phyloP scores from a whole-genome alignment of 2,797 vertebrate genomes.

The Acrossocheilus wenchowensis region DNA sequence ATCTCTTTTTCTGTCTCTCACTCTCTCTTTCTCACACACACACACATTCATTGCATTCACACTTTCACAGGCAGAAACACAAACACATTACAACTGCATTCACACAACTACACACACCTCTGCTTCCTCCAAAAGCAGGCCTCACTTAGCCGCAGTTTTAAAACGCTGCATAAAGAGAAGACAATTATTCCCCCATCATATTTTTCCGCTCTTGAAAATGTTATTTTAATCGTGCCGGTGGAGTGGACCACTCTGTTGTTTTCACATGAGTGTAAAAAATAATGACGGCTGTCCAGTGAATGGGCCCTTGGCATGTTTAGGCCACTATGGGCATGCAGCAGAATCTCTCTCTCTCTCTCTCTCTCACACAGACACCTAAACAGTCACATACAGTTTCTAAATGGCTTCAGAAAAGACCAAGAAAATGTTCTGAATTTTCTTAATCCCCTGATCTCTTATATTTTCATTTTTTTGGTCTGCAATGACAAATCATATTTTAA shows the following conservation, averaged over 20 bases:
- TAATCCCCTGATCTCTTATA: too few species aligned
- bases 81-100: conserved; percentile 45
- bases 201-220: conserved; percentile 69
- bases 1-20: not conserved
- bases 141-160: conserved; percentile 61
- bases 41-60: conserved; percentile 25
- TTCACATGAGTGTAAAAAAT: conserved; percentile 69
- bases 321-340: conserved; percentile 49
- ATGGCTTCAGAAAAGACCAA: conserved; percentile 28
- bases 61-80: conserved; percentile 18
- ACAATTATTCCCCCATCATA: conserved; percentile 69
- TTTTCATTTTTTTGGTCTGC: not conserved
- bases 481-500: not conserved
- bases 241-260: conserved; percentile 68
- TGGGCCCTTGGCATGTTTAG: conserved; percentile 60
- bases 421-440: conserved; percentile 28
- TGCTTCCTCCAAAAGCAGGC: conserved; percentile 52
- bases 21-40: not conserved
- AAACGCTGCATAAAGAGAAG: conserved; percentile 64
- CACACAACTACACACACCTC: conserved; percentile 31
- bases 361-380: conserved; percentile 33
- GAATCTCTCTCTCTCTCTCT: conserved; percentile 1
- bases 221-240: conserved; percentile 68
- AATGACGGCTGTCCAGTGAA: conserved; percentile 62
- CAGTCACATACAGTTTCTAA: not conserved